Conservation (phyloP, 2,888 invertebrate genomes). For the Drosophila incognita region DNA sequence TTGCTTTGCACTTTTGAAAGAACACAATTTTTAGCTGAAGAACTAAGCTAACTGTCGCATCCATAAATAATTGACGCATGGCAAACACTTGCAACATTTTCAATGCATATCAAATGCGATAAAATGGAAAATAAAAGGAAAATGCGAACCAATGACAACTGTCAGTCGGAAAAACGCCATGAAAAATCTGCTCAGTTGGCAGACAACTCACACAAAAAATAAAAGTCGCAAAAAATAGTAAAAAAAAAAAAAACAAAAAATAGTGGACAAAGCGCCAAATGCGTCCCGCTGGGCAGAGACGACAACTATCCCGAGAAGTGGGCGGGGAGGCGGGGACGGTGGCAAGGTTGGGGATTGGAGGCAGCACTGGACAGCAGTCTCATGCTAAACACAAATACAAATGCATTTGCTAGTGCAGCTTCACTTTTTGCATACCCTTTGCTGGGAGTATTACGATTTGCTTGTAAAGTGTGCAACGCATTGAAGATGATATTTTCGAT, state of each 20-base stretch:
- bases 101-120: constrained; percentile 48
- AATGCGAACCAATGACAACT: constrained; percentile 29
- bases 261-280: constrained; percentile 35
- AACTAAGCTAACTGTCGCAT: constrained; percentile 21
- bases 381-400: constrained; percentile 39
- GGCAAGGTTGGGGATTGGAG: background rate
- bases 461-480: background rate
- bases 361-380: constrained; percentile 55
- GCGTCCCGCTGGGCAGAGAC: constrained; percentile 64
- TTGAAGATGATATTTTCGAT: background rate
- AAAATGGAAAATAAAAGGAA: constrained; percentile 12
- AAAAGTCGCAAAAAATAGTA: constrained; percentile 10
- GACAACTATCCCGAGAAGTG: constrained; percentile 44
- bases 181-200: constrained; percentile 51
- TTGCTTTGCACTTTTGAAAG: background rate
- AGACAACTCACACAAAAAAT: constrained; percentile 14
- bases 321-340: background rate
- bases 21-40: background rate
- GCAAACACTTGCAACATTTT: constrained; percentile 45
- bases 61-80: constrained; percentile 43
- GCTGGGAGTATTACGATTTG: background rate
- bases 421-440: constrained; percentile 28
- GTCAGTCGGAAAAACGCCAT: constrained; percentile 23
- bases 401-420: constrained; percentile 45
- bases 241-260: constrained; percentile 1